Percentiles rank a stretch among this genome's conserved stretches.
These are phyloP conservation scores for Aythya baeri DNA, from an alignment of 2,113 vertebrate genomes.

Conservation along the genomic window DNA sequence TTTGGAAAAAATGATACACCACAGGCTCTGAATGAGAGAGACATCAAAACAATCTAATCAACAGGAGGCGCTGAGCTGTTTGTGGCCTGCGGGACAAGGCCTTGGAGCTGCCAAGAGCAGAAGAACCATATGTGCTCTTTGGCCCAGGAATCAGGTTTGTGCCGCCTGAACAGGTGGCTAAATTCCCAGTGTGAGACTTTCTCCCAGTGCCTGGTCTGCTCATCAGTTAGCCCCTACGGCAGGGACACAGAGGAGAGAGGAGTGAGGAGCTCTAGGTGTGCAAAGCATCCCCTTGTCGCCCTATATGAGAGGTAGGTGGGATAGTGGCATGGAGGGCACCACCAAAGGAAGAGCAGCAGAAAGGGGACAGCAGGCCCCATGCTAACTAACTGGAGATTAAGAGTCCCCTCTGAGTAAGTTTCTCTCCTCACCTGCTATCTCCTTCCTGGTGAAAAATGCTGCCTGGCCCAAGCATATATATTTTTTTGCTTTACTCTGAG, in stretches of 20 bases:
- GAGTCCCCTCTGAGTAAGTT: not conserved
- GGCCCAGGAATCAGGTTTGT: not conserved
- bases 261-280: not conserved
- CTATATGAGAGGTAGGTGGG: not conserved
- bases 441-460: not conserved
- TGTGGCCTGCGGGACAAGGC: fast-evolving
- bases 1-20: not conserved
- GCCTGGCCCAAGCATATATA: not conserved
- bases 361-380: not conserved
- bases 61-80: not conserved
- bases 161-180: not conserved
- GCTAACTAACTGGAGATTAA: not conserved
- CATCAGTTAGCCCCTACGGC: not conserved
- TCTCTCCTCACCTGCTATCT: not conserved
- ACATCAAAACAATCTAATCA: not conserved
- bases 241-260: not conserved
- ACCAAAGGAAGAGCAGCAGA: not conserved
- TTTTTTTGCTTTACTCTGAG: not conserved
- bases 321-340: not conserved
- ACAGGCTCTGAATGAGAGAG: not conserved
- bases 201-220: not conserved
- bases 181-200: not conserved
- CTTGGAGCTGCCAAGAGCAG: not conserved
- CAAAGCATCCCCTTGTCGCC: not conserved
- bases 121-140: not conserved